Base-by-base conservation (phyloP, 30 jellyfish, hydroid and myxozoan species). In the Turritopsis rubra region DNA sequence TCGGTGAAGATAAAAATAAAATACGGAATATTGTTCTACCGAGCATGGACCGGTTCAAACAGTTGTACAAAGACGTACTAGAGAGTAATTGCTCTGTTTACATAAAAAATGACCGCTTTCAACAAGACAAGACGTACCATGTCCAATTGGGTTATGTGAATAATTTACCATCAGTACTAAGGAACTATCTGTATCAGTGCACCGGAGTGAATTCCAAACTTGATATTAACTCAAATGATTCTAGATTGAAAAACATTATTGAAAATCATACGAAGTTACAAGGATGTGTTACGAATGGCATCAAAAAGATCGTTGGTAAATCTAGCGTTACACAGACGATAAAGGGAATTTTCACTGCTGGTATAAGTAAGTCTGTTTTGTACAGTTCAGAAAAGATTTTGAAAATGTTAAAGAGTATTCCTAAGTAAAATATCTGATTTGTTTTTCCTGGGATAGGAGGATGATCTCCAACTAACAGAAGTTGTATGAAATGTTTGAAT, bases 1-100 rank as follows among this genome's bases (percentile, higher is more conserved):
- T 95, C 73, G 99, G 99, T 31, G 97, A 89, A 81, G 99, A 95
- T 84, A 90, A 88, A 85, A 79, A 82, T 79, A 94, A 94, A 73
- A 90, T 90, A 1, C 83, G 52, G 70, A 94, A 90, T 53, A 94
- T 94, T 53, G 99, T 90, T 19, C 25, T 52, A 23, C 96, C 97
- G 19, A 95, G 90, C 84, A 28, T 87, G n/a, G 87, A 90, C 52
- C 53, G 79, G 21, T 95, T 95, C 71, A 75, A 65, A 76, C 30
- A 66, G 7, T 73, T 95, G 53, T 95, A 95, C 81, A 54, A 86
- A 18, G 84, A 72, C 18, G 76, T 41, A 18, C 18, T 76, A 1
- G 65, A 53, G 30, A 1, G 68, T 9, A 74, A 27, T n/a, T 16
- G 13, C 0, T 54, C 54, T 4, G 23, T 82, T 72, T 21, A 60